A percentile compares a stretch with the other conserved stretches of the same genome.
These are phyloP conservation scores for Taurulus bubalis DNA, from an alignment of 2,113 vertebrate genomes.

Conservation along the genomic window DNA sequence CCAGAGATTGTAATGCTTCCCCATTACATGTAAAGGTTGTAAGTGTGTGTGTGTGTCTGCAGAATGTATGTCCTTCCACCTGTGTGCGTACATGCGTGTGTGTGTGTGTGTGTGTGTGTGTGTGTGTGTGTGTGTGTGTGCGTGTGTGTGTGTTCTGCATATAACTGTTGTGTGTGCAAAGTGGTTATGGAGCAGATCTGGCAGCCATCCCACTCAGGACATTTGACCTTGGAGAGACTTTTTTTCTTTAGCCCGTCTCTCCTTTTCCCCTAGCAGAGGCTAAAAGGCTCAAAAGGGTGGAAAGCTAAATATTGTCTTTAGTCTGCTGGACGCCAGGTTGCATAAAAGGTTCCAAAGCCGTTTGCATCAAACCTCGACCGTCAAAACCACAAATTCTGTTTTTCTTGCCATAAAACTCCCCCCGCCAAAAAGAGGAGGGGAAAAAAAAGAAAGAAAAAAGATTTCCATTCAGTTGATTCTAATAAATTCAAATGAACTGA, in stretches of 20 bases:
- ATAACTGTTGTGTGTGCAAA: conserved; percentile 60
- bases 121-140: conserved; percentile 26
- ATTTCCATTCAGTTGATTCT: conserved; percentile 93
- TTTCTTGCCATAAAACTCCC: conserved; percentile 94
- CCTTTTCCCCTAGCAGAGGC: conserved; percentile 83
- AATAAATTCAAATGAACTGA: conserved; percentile 93
- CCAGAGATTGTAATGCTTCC: neutral
- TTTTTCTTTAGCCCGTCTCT: conserved; percentile 77
- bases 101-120: conserved; percentile 27
- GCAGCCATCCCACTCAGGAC: conserved; percentile 82
- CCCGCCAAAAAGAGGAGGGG: conserved; percentile 75
- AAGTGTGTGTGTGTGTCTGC: neutral
- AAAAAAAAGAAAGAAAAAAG: conserved; percentile 66
- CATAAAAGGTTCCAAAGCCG: conserved; percentile 97
- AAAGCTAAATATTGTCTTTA: conserved; percentile 99
- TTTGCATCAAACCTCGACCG: conserved; percentile 93
- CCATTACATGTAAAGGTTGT: conserved; percentile 15
- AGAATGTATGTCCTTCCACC: conserved; percentile 8
- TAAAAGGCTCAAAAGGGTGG: conserved; percentile 95
- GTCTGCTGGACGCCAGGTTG: conserved; percentile 96
- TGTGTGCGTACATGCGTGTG: conserved; percentile 27
- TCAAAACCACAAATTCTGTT: conserved; percentile 95
- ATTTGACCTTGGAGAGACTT: conserved; percentile 82
- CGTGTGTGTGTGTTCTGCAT: conserved; percentile 58
- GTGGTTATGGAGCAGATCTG: conserved; percentile 85